Conservation (phyloP, 2,113 vertebrate genomes). For the Syrmaticus mikado region DNA sequence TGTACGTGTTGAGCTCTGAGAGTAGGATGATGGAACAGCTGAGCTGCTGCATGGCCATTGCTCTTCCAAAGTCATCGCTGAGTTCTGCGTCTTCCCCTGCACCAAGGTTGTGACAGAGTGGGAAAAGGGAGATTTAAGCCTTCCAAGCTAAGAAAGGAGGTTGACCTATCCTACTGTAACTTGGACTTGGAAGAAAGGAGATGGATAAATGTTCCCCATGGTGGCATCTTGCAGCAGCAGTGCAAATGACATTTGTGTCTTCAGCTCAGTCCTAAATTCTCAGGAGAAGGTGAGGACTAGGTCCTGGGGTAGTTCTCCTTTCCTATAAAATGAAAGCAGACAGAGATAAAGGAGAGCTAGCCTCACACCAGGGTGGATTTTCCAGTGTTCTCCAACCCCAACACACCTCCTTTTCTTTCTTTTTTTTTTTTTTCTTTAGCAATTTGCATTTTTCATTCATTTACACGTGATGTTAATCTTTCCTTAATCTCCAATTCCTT, state of each 20-base stretch:
- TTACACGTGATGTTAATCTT: conserved; percentile 73
- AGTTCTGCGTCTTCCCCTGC: not conserved
- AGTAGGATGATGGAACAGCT: not conserved
- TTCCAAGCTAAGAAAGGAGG: not conserved
- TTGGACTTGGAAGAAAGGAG: not conserved
- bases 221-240: not conserved
- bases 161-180: not conserved
- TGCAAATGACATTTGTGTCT: not conserved
- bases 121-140: not conserved
- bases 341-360: not conserved
- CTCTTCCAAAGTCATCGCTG: not conserved
- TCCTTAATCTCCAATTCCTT: conserved; percentile 75
- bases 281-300: not conserved
- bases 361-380: not conserved
- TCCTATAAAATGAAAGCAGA: accelerated
- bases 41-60: not conserved
- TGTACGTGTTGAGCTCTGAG: not conserved
- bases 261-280: not conserved
- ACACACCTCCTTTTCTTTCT: not conserved
- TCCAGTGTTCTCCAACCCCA: not conserved
- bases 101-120: not conserved
- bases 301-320: not conserved
- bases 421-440: not conserved
- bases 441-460: conserved; percentile 79
- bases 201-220: accelerated